These are phyloP conservation scores for Promerops cafer DNA, from an alignment of 2,113 vertebrate genomes.

Conservation along the genomic window DNA sequence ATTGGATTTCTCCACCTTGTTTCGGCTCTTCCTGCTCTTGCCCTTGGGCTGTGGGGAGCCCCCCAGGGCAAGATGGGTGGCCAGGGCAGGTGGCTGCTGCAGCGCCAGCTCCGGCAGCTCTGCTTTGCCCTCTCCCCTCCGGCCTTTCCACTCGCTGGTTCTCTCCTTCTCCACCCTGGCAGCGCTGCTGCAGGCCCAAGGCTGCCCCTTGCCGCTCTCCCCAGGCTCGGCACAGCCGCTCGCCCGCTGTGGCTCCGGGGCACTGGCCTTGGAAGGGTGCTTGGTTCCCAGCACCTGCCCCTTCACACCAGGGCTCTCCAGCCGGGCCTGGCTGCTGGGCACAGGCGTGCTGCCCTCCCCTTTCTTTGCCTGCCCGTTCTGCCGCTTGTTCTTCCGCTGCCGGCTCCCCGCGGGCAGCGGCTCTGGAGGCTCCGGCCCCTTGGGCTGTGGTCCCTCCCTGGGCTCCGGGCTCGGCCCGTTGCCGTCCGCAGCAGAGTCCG, in stretches of 20 bases:
- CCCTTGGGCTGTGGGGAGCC: constrained; percentile 83
- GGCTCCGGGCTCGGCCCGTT: constrained; percentile 39
- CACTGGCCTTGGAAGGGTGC: constrained; percentile 42
- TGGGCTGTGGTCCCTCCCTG: constrained; percentile 40
- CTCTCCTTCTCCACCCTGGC: constrained; percentile 74
- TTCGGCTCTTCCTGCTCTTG: constrained; percentile 89
- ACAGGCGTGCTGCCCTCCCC: not conserved
- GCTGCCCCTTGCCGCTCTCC: constrained; percentile 68
- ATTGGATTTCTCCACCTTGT: constrained; percentile 87
- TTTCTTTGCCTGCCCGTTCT: constrained; percentile 74
- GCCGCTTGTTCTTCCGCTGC: constrained; percentile 87
- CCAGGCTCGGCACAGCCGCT: constrained; percentile 36
- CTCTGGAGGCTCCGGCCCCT: constrained; percentile 57
- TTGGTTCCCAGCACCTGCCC: constrained; percentile 71
- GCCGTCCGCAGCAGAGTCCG: constrained; percentile 56
- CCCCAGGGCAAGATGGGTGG: constrained; percentile 5
- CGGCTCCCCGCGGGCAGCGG: constrained; percentile 49
- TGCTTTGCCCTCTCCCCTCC: constrained; percentile 52
- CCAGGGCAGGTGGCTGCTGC: not conserved
- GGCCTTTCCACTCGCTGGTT: constrained; percentile 52
- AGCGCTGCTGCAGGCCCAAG: constrained; percentile 48
- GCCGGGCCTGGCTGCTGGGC: constrained; percentile 44
- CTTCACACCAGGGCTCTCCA: constrained; percentile 62
- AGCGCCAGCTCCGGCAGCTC: constrained; percentile 6
- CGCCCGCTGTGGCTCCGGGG: constrained; percentile 23